Evolutionary conservation across 2,888 invertebrate species (phyloP), one percentile per base, ranked within the genome.

Genomic region (Mechanitis messenoides): DNA sequence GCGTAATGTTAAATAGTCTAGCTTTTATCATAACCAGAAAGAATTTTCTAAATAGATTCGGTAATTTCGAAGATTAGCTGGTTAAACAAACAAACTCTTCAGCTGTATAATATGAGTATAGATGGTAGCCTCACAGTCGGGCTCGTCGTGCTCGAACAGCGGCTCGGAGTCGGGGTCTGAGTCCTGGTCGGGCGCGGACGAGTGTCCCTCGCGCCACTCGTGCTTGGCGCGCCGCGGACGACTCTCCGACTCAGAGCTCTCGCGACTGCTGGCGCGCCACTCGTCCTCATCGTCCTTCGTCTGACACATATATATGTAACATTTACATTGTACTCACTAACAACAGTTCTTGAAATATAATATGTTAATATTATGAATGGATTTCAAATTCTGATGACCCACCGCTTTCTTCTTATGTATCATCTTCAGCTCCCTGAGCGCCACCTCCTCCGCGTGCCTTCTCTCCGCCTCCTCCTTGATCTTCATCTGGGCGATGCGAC

Each of bases 401-500:
- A 50, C 50, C 50, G 86, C 87, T 81, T 84, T 88, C 61, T 92
- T 92, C 75, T 91, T 92, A 57, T 92, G 90, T 71, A 93, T 93
- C 71, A 92, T 92, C 72, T 94, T 94, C 68, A 94, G 85, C 58
- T 93, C 92, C 2, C 92, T 87, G 54, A 95, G 74, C 0, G 94
- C 91, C n/a, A 94, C 92, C 72, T 95, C 96, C 73, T 96, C 95
- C 58, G 93, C 80, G 66, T 94, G 92, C 11, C 95, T 85, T 1
- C 95, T 84, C 65, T 96, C 95, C 0, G 95, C 95, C 78, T 96
- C 96, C 76, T 97, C 96, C 69, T 93, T 94, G 63, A 97, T 96
- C 80, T 96, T 95, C 74, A 96, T 91, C 80, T 96, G 96, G 0
- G 97, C 97, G 71, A 97, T 95, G 64, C 97, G 91, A 1, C 97